A percentile compares a stretch with the other conserved stretches of the same genome.
Conservation (phyloP, 1,140 invertebrate species). For the Pteromalus puparum region DNA sequence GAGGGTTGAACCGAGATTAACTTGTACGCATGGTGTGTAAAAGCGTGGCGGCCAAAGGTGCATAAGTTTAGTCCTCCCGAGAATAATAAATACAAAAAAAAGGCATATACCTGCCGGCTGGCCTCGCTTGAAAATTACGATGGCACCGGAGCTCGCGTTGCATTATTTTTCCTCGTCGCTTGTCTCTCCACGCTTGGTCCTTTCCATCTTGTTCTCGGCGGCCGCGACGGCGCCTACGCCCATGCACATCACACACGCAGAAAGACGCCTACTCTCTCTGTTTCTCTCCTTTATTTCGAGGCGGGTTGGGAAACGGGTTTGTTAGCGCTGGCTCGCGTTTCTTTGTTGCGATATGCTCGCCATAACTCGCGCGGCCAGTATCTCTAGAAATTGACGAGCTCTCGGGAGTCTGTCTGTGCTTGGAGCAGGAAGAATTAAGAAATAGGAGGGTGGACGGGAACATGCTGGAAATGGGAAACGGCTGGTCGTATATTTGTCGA, state of each 20-base stretch:
- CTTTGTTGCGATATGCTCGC: slow-evolving; percentile 52
- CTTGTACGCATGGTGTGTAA: slow-evolving; percentile 63
- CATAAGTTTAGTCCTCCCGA: not conserved
- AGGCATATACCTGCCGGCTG: not conserved
- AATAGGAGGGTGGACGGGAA: not conserved
- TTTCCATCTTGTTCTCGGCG: slow-evolving; percentile 13
- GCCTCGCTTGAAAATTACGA: slow-evolving; percentile 67
- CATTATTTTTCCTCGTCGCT: slow-evolving; percentile 62
- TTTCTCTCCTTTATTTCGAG: not conserved
- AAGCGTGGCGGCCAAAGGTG: slow-evolving; percentile 62
- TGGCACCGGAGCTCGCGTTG: slow-evolving; percentile 62
- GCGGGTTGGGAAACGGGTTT: slow-evolving; percentile 50
- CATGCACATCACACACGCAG: slow-evolving; percentile 50
- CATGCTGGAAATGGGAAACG: not conserved
- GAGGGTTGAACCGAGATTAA: slow-evolving; percentile 64
- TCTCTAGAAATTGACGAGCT: slow-evolving; percentile 49
- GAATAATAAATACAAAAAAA: not conserved
- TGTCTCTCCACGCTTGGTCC: slow-evolving; percentile 4
- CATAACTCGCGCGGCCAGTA: slow-evolving; percentile 62
- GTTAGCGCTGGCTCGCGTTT: slow-evolving; percentile 50
- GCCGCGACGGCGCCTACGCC: slow-evolving; percentile 50
- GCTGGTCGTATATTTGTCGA: not conserved
- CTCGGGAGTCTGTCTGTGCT: slow-evolving; percentile 11
- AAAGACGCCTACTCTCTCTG: slow-evolving; percentile 59
- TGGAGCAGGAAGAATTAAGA: too few relatives aligned